A percentile compares a stretch with the other conserved stretches of the same genome.
These are phyloP conservation scores for Yponomeuta cagnagella DNA, from an alignment of 2,888 invertebrate genomes.

Conservation along the genomic window DNA sequence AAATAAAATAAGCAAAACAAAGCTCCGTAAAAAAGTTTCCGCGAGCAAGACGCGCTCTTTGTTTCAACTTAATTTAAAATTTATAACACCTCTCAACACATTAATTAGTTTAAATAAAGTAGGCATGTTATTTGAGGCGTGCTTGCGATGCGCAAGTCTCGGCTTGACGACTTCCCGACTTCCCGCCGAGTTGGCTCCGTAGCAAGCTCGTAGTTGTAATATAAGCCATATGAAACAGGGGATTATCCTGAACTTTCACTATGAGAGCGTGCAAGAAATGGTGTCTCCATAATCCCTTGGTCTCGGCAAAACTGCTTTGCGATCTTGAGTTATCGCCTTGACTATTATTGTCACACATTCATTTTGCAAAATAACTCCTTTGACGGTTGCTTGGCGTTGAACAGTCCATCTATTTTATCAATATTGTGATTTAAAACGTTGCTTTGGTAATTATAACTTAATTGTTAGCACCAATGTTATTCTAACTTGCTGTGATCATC, in stretches of 20 bases:
- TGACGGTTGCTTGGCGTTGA: not conserved
- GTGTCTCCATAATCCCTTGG: slow-evolving; percentile 5
- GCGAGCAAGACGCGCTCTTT: not conserved
- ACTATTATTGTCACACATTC: slow-evolving; percentile 7
- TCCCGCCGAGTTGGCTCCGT: slow-evolving; percentile 13
- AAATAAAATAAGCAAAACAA: not conserved
- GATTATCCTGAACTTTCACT: slow-evolving; percentile 14
- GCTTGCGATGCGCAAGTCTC: not conserved
- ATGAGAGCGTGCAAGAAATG: not conserved
- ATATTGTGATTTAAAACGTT: not conserved
- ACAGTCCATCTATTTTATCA: not conserved
- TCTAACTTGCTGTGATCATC: not conserved
- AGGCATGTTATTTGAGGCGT: slow-evolving; percentile 9
- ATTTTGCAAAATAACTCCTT: not conserved
- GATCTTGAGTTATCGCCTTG: slow-evolving; percentile 1
- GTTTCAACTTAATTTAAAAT: slow-evolving; percentile 3
- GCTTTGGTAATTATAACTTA: not conserved
- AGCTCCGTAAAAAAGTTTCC: not conserved
- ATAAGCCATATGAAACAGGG: slow-evolving; percentile 20
- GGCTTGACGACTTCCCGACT: not conserved
- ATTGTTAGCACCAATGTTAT: not conserved
- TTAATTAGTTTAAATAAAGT: slow-evolving; percentile 13
- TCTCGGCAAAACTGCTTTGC: not conserved
- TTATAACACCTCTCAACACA: slow-evolving; percentile 10
- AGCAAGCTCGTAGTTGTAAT: slow-evolving; percentile 15